Percentiles rank a stretch among this genome's conserved stretches.
These are phyloP conservation scores for Lepidurus arcticus DNA, from an alignment of 1,140 invertebrate species.

Conservation along the genomic window DNA sequence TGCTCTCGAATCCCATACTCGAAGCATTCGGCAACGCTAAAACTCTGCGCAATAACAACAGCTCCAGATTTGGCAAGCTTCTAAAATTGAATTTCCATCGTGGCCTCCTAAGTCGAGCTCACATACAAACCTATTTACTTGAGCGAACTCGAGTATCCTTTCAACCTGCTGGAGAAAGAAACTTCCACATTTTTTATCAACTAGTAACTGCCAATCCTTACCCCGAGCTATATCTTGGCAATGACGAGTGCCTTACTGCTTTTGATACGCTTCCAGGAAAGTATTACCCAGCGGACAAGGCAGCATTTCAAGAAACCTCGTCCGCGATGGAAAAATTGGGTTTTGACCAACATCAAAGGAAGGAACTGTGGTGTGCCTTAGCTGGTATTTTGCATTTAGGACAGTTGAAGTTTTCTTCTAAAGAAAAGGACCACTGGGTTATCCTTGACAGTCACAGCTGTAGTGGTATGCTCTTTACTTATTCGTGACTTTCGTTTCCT, in stretches of 20 bases:
- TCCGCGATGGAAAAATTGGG: constrained; percentile 29
- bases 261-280: not conserved
- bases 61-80: constrained; percentile 54
- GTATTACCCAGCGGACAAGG: constrained; percentile 8
- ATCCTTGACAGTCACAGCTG: constrained; percentile 24
- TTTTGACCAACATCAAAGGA: not conserved
- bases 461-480: not conserved
- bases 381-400: constrained; percentile 33
- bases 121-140: constrained; percentile 55
- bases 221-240: not conserved
- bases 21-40: constrained; percentile 59
- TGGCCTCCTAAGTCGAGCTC: constrained; percentile 54
- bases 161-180: constrained; percentile 35
- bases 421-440: constrained; percentile 25
- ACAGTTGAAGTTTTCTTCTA: constrained; percentile 28
- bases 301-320: constrained; percentile 17
- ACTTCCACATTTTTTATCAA: constrained; percentile 37
- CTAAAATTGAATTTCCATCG: constrained; percentile 40
- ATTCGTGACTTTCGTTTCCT: not conserved
- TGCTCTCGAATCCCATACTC: constrained; percentile 48
- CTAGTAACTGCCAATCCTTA: not conserved
- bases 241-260: not conserved
- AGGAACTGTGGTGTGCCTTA: constrained; percentile 29
- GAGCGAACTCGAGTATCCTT: constrained; percentile 35
- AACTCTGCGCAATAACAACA: constrained; percentile 56